phyloP scores from a whole-genome alignment of 1,140 invertebrate genomes.

The Neuroterus valhalla region DNA sequence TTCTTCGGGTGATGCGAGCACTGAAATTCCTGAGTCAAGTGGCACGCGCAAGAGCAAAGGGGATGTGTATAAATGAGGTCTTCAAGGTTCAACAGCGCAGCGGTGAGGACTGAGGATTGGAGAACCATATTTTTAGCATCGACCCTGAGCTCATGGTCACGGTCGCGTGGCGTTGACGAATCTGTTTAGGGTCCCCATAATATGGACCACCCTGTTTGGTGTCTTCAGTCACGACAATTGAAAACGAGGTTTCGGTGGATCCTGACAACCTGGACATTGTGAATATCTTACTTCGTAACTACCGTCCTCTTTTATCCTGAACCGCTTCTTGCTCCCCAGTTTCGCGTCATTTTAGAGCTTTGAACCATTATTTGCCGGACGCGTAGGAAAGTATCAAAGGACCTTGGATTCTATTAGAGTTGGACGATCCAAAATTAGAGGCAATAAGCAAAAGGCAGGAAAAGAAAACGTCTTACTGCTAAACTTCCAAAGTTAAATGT shows the following conservation, averaged over 20 bases:
- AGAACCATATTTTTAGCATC: slow-evolving; percentile 33
- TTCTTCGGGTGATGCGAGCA: neutral
- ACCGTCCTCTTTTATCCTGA: slow-evolving; percentile 41
- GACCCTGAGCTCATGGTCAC: slow-evolving; percentile 46
- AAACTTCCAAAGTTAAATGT: too few relatives aligned
- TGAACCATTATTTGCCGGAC: neutral
- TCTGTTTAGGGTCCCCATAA: slow-evolving; percentile 53
- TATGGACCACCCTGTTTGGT: slow-evolving; percentile 11
- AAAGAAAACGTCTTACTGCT: too few relatives aligned
- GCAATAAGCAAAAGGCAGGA: neutral
- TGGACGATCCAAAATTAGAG: neutral
- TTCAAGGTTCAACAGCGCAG: slow-evolving; percentile 26
- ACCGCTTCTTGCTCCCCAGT: slow-evolving; percentile 2
- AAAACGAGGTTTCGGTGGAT: slow-evolving; percentile 30
- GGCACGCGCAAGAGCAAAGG: slow-evolving; percentile 12
- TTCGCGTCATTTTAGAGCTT: slow-evolving; percentile 22
- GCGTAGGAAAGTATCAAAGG: neutral
- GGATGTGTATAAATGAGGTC: slow-evolving; percentile 25
- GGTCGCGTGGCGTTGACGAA: slow-evolving; percentile 62
- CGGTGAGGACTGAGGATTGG: slow-evolving; percentile 17
- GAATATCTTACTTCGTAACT: slow-evolving; percentile 42
- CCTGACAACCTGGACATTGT: slow-evolving; percentile 37
- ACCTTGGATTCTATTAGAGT: slow-evolving; percentile 16
- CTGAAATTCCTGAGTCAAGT: slow-evolving; percentile 12
- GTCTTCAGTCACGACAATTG: slow-evolving; percentile 18